These are phyloP conservation scores for Rapana venosa DNA, from an alignment of 2,888 invertebrate genomes.

Conservation along the genomic window DNA sequence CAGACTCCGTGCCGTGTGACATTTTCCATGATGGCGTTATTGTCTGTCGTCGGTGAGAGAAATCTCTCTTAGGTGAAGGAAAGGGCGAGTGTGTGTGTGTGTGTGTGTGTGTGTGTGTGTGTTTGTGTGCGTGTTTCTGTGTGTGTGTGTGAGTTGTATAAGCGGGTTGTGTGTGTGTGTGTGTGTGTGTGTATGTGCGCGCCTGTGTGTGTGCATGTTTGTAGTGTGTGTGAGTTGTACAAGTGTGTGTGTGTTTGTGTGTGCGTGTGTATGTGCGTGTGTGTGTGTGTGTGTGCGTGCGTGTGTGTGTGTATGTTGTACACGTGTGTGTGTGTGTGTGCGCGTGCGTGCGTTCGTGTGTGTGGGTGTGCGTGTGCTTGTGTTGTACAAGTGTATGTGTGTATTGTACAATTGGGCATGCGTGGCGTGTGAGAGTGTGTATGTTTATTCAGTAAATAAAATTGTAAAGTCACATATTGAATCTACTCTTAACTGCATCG, in stretches of 20 bases:
- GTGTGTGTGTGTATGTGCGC: not conserved
- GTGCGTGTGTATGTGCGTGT: constrained; percentile 13
- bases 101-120: not conserved
- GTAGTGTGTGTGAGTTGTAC: not conserved
- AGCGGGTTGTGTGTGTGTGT: constrained; percentile 16
- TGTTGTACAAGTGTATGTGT: too few relatives aligned
- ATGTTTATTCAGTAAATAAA: too few relatives aligned
- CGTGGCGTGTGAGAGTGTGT: too few relatives aligned
- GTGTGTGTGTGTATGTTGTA: not conserved
- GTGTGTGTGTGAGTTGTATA: constrained; percentile 19
- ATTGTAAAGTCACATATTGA: not conserved
- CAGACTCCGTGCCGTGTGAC: not conserved
- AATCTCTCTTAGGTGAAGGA: not conserved
- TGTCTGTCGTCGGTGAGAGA: not conserved
- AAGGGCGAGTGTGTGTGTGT: not conserved
- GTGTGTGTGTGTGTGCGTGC: constrained; percentile 16
- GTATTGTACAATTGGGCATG: too few relatives aligned
- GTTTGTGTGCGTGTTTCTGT: not conserved
- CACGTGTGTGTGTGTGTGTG: too few relatives aligned
- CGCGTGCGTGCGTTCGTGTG: too few relatives aligned
- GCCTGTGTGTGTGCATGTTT: not conserved
- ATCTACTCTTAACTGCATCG: not conserved
- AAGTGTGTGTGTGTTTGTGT: constrained; percentile 12
- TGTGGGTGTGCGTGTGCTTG: too few relatives aligned
- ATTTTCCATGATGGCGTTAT: not conserved